Percentiles rank a stretch among this genome's conserved stretches.
Evolutionary conservation across 2,888 invertebrate species (phyloP).

Genomic region (Dynastes hyllus): DNA sequence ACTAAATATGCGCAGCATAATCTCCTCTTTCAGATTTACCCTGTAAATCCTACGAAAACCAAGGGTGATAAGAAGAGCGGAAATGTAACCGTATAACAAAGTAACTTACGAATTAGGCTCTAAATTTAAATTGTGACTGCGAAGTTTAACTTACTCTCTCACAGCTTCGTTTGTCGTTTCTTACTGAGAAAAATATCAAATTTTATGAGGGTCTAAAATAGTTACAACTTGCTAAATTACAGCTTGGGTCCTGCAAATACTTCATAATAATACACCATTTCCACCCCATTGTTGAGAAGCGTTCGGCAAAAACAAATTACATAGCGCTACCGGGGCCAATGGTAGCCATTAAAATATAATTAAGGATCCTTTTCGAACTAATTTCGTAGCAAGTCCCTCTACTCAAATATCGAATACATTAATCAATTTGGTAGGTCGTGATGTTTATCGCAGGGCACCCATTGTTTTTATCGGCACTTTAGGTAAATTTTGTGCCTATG

Average conservation of each 20-base stretch:
- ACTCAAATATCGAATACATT: slow-evolving; percentile 34
- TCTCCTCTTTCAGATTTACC: slow-evolving; percentile 1
- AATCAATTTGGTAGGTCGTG: slow-evolving; percentile 24
- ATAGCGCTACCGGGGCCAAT: neutral
- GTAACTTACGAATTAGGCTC: slow-evolving; percentile 27
- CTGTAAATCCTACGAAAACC: neutral
- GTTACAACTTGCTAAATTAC: slow-evolving; percentile 28
- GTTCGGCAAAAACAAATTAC: slow-evolving; percentile 39
- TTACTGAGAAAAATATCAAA: slow-evolving; percentile 9
- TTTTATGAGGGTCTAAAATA: slow-evolving; percentile 30
- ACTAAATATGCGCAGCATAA: neutral
- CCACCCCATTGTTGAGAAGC: slow-evolving; percentile 25
- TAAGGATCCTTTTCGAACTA: slow-evolving; percentile 26
- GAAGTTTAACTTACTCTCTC: slow-evolving; percentile 11
- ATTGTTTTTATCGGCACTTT: slow-evolving; percentile 17
- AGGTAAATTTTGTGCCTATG: slow-evolving; percentile 16
- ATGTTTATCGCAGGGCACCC: slow-evolving; percentile 6
- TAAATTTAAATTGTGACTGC: slow-evolving; percentile 18
- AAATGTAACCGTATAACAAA: slow-evolving; percentile 27
- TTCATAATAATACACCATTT: slow-evolving; percentile 34
- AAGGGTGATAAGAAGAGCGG: slow-evolving; percentile 13
- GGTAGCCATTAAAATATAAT: slow-evolving; percentile 38
- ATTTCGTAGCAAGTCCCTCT: slow-evolving; percentile 21
- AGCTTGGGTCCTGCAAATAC: slow-evolving; percentile 4
- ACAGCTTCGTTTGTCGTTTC: slow-evolving; percentile 8